Conservation (phyloP, 2,888 invertebrate species). For the Blastobasis adustella region DNA sequence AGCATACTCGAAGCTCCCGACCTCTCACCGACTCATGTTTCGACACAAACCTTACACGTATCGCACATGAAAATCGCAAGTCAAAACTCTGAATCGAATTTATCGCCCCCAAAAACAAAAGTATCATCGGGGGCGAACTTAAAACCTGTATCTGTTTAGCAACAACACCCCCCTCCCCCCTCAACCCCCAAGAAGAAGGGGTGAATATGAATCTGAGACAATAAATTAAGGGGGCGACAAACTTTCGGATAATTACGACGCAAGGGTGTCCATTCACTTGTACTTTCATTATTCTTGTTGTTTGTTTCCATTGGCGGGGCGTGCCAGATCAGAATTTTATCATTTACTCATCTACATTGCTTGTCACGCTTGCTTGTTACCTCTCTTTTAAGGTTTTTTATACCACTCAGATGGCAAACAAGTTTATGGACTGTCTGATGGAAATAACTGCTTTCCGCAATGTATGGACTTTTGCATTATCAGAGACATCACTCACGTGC, state of each 20-base stretch:
- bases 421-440: background rate
- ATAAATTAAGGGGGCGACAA: constrained; percentile 54
- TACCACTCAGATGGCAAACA: no score
- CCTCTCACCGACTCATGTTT: no score
- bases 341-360: no score
- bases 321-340: no score
- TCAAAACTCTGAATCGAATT: background rate
- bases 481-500: no score
- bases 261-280: constrained; percentile 68
- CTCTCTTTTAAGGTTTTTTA: background rate
- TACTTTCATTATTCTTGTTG: constrained; percentile 61
- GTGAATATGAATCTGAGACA: constrained; percentile 35
- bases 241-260: constrained; percentile 59
- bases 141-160: constrained; percentile 29
- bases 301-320: constrained; percentile 30
- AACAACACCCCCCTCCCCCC: constrained; percentile 20
- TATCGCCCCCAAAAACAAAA: background rate
- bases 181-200: constrained; percentile 17
- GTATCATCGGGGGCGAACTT: constrained; percentile 11
- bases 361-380: background rate
- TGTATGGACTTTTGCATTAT: no score
- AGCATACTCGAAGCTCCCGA: no score
- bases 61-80: no score
- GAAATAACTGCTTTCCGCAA: no score
- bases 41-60: no score